Conservation (phyloP, 2,113 vertebrate species). For the Vanacampus margaritifer region DNA sequence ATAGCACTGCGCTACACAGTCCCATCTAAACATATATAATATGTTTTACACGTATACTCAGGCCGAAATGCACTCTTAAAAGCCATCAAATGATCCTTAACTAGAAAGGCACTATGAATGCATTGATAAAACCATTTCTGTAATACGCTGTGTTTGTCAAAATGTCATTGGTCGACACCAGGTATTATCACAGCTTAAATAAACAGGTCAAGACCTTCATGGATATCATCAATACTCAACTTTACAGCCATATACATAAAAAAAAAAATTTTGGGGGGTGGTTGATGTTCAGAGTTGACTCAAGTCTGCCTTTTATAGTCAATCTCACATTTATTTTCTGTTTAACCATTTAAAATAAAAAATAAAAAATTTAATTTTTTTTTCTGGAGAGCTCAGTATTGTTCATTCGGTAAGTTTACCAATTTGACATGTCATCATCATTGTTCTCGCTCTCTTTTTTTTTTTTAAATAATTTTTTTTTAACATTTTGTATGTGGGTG, state of each 20-base stretch:
- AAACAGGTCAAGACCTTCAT: conserved; percentile 52
- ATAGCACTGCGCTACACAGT: conserved; percentile 21
- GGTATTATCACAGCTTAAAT: conserved; percentile 71
- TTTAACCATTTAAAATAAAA: background rate
- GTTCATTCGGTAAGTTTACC: too few species aligned
- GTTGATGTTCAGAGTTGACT: background rate
- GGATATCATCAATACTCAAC: conserved; percentile 49
- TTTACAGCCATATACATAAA: conserved; percentile 18
- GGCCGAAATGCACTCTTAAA: conserved; percentile 11
- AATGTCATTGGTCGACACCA: conserved; percentile 63
- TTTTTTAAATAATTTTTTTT: too few species aligned
- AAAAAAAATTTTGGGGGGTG: background rate
- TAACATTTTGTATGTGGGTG: too few species aligned
- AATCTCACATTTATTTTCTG: background rate
- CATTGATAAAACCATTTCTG: conserved; percentile 74
- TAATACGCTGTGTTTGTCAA: conserved; percentile 76
- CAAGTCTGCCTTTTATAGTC: background rate
- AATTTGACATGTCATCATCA: too few species aligned
- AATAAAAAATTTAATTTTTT: too few species aligned
- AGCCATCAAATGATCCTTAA: conserved; percentile 11
- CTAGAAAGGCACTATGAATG: conserved; percentile 57
- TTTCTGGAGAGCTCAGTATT: too few species aligned
- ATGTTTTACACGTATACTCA: conserved; percentile 8
- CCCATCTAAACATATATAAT: conserved; percentile 44
- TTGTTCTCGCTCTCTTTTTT: too few species aligned